A percentile compares a stretch with the other conserved stretches of the same genome.
Evolutionary conservation across 2,888 invertebrate species (phyloP).

Genomic region (Drosophila atripex): DNA sequence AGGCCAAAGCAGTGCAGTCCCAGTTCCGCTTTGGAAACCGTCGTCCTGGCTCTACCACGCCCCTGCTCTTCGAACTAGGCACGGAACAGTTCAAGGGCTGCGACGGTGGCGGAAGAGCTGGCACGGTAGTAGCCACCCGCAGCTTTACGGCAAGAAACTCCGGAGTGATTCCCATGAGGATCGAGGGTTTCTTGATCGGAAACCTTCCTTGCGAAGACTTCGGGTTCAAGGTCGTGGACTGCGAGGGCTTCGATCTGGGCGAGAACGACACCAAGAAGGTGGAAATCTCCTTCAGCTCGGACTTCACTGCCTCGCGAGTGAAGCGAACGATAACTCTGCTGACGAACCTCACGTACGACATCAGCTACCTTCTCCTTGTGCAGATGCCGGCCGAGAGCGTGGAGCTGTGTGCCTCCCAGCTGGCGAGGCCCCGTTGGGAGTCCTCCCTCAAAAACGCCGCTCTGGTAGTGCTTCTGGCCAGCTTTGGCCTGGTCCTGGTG

Average conservation of each 20-base stretch:
- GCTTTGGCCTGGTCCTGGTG: constrained; percentile 87
- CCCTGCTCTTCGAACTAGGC: constrained; percentile 91
- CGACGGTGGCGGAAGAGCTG: constrained; percentile 48
- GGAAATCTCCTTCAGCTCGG: constrained; percentile 94
- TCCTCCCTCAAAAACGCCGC: constrained; percentile 87
- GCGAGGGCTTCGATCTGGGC: constrained; percentile 88
- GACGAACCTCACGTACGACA: constrained; percentile 86
- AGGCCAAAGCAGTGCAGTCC: constrained; percentile 93
- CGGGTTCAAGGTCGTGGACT: constrained; percentile 91
- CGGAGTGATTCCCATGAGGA: constrained; percentile 93
- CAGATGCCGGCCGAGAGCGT: constrained; percentile 87
- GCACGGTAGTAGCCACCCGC: constrained; percentile 88
- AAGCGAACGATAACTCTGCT: constrained; percentile 87
- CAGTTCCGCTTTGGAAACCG: constrained; percentile 94
- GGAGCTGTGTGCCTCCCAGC: constrained; percentile 87
- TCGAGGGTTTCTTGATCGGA: constrained; percentile 88
- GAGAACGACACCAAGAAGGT: constrained; percentile 91
- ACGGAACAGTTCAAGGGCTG: constrained; percentile 86
- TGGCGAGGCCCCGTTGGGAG: constrained; percentile 92
- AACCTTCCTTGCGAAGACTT: constrained; percentile 90
- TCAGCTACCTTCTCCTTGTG: constrained; percentile 89
- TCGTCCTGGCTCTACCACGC: constrained; percentile 90
- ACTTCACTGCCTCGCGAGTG: constrained; percentile 91
- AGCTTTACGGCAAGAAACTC: constrained; percentile 94
- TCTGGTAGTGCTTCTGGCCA: constrained; percentile 86